Evolutionary conservation across 2,888 invertebrate species (phyloP).

Genomic region (Troilus luridus): DNA sequence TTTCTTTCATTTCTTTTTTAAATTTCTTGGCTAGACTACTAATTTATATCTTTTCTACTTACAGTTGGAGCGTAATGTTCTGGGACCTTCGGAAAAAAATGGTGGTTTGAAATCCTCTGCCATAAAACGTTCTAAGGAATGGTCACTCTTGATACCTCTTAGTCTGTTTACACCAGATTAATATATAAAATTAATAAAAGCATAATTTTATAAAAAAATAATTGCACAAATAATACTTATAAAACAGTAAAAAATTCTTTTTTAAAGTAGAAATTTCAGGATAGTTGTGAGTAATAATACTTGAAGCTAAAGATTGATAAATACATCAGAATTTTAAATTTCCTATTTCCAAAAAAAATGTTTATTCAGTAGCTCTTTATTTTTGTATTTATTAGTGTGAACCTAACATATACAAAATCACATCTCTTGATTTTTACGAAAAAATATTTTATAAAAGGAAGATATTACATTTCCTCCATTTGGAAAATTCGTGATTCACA

Average conservation of each 20-base stretch:
- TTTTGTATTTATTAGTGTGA: no score
- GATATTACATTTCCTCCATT: no score
- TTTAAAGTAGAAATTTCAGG: background rate
- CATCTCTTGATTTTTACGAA: no score
- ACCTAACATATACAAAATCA: no score
- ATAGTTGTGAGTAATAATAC: background rate
- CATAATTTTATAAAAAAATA: background rate
- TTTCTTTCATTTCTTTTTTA: background rate
- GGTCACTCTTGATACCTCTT: slow-evolving; percentile 11
- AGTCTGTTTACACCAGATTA: background rate
- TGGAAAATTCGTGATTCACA: no score
- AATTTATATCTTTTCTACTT: slow-evolving; percentile 12
- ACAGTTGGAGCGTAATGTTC: slow-evolving; percentile 2
- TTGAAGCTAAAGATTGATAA: background rate
- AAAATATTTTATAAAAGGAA: no score
- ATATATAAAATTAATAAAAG: background rate
- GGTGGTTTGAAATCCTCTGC: background rate
- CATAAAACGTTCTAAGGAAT: background rate
- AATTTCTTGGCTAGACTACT: background rate
- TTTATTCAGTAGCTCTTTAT: background rate
- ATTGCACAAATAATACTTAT: background rate
- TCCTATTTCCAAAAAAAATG: background rate
- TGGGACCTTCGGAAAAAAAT: background rate
- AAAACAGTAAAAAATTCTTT: background rate
- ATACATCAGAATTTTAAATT: background rate